Conservation (phyloP, 2,888 invertebrate genomes). For the Eilema caniola region DNA sequence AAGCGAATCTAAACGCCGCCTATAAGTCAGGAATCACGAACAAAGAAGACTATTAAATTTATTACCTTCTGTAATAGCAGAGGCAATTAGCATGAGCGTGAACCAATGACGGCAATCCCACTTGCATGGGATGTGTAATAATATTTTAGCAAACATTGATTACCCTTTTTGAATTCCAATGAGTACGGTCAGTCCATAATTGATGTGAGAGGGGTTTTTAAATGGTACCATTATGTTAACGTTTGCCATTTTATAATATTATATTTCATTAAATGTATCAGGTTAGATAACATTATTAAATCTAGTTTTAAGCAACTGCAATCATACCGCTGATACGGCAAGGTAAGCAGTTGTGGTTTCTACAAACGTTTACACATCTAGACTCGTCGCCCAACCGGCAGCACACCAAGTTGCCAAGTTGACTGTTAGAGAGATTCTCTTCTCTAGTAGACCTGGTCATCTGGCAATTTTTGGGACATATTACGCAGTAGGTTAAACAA, state of each 20-base stretch:
- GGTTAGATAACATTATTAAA: background rate
- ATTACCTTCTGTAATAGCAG: constrained; percentile 70
- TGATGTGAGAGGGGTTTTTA: constrained; percentile 3
- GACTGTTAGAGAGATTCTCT: no score
- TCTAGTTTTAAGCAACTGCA: no score
- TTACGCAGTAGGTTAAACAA: no score
- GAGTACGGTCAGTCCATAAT: constrained; percentile 14
- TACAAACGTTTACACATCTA: no score
- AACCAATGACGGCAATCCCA: constrained; percentile 78
- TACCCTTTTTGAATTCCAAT: constrained; percentile 49
- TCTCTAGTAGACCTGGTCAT: no score
- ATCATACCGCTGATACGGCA: no score
- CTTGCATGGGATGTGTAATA: constrained; percentile 70
- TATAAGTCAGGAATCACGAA: constrained; percentile 54
- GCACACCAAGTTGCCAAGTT: no score
- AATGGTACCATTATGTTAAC: background rate
- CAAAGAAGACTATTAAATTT: constrained; percentile 80
- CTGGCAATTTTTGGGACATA: no score
- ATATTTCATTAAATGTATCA: background rate
- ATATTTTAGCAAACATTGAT: constrained; percentile 76
- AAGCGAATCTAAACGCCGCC: constrained; percentile 42
- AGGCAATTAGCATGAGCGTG: constrained; percentile 68
- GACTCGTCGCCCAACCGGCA: no score
- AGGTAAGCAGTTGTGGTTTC: no score
- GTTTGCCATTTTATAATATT: background rate